These are phyloP conservation scores for Bradysia coprophila DNA, from an alignment of 1,140 invertebrate species.

Conservation along the genomic window DNA sequence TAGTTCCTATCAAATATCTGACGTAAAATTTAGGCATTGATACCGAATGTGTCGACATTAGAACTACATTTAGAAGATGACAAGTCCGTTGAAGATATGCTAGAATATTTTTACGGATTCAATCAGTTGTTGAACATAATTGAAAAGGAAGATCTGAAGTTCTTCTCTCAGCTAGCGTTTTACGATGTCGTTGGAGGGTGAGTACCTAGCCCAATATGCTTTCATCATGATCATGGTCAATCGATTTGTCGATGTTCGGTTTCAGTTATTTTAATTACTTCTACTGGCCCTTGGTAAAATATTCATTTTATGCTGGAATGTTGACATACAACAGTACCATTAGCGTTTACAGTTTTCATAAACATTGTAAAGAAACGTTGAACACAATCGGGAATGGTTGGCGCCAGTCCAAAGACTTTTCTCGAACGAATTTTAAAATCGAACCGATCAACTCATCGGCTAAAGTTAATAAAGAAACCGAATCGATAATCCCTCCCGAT, in stretches of 20 bases:
- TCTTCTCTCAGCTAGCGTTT: slow-evolving; percentile 11
- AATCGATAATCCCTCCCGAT: no score
- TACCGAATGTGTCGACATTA: no score
- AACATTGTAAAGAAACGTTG: slow-evolving; percentile 11
- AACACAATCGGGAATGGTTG: slow-evolving; percentile 22
- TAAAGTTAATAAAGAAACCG: no score
- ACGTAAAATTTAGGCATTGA: no score
- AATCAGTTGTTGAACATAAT: slow-evolving; percentile 12
- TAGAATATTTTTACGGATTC: slow-evolving; percentile 16
- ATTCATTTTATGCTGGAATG: slow-evolving; percentile 18
- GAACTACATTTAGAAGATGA: slow-evolving; percentile 7
- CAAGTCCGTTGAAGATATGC: slow-evolving; percentile 9
- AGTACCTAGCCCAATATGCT: no score
- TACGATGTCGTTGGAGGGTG: slow-evolving; percentile 19
- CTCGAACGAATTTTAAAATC: slow-evolving; percentile 4
- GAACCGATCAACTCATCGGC: neutral
- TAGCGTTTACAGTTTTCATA: slow-evolving; percentile 10
- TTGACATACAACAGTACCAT: slow-evolving; percentile 11
- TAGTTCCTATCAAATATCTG: no score
- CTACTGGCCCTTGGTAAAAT: slow-evolving; percentile 14
- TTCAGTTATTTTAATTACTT: slow-evolving; percentile 12
- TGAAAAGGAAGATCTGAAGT: slow-evolving; percentile 7
- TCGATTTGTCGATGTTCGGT: no score
- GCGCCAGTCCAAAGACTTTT: slow-evolving; percentile 10
- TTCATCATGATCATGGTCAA: no score